Base-by-base conservation (phyloP, 2,797 vertebrate genomes). In the Gymnoscopelus microlampas region DNA sequence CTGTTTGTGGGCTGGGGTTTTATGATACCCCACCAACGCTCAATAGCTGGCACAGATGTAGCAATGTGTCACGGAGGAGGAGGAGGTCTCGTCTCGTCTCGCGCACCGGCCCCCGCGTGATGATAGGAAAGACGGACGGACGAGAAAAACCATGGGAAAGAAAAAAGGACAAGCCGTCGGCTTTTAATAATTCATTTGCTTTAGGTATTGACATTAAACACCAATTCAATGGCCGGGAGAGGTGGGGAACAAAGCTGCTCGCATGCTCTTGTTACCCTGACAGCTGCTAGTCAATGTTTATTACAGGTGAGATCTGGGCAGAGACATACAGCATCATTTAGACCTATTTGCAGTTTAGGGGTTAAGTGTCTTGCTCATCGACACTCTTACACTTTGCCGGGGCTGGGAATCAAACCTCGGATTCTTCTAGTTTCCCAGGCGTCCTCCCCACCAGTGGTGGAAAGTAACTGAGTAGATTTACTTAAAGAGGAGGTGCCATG, bases 31-130 rank as follows among this genome's bases (percentile, higher is more conserved):
- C 72, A 57, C 76, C 81, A 77, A 54, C 81, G 78, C 82, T 88
- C 87, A 70, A 89, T 85, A 78, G 78, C 87, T 79, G 83, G 79
- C 84, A 86, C 84, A 84, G 78, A 75, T 88, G 88, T 86, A 87
- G 81, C 83, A 70, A 84, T 86, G 83, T 88, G 83, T 85, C 85
- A 87, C 71, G 44, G 51, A 53, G 82, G 12, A 24, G 12, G 19
- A 1, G 11, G 39, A 19, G 29, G 35, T 23, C 39, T 8, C 39
- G 39, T 29, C 26, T 29, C 26, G 26, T 29, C 4, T 39, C 35
- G 3, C 35, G 2, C 39, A 8, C 39, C 39, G 39, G 2, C 26
- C 9, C 8, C 39, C 7, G 39, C 5, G 39, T 44, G 39, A 44
- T 44, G 39, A 44, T 44, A 44, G 39, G 39, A 44, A 19, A 44